Conservation (phyloP, 2,888 invertebrate genomes). For the Cephalotes varians region DNA sequence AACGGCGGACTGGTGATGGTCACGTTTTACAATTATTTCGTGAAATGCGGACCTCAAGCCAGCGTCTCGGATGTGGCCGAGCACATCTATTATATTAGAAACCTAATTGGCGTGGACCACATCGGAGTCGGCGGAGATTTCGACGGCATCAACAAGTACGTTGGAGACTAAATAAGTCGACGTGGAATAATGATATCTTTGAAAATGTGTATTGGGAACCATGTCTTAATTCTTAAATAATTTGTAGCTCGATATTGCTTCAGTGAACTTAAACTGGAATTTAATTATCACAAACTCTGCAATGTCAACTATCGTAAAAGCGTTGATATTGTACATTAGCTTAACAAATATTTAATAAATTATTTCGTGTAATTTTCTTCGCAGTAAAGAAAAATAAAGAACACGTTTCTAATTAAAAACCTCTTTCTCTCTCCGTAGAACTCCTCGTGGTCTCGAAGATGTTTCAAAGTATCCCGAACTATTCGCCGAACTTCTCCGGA, state of each 20-base stretch:
- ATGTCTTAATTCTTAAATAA: neutral
- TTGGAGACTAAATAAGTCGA: constrained; percentile 31
- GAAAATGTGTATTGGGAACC: neutral
- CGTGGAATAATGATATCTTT: neutral
- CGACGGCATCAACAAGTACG: constrained; percentile 89
- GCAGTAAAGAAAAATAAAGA: neutral
- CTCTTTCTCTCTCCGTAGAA: constrained; percentile 86
- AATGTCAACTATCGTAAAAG: neutral
- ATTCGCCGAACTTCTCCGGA: constrained; percentile 89
- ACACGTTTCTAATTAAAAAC: constrained; percentile 13
- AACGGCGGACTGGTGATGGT: constrained; percentile 97
- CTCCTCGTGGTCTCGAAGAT: constrained; percentile 92
- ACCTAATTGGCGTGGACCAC: constrained; percentile 88
- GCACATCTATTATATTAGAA: constrained; percentile 89
- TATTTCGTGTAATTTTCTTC: neutral
- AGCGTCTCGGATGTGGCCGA: constrained; percentile 92
- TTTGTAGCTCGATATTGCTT: neutral
- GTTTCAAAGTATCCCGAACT: constrained; percentile 91
- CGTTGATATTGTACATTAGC: neutral
- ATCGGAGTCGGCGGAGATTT: constrained; percentile 89
- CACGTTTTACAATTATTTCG: constrained; percentile 95
- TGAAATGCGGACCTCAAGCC: constrained; percentile 93
- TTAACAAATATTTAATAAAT: neutral
- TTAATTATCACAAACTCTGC: neutral
- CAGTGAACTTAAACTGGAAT: neutral